A percentile compares a stretch with the other conserved stretches of the same genome.
phyloP scores from a whole-genome alignment of 2,888 invertebrate genomes.

The Leptinotarsa rubiginosa region DNA sequence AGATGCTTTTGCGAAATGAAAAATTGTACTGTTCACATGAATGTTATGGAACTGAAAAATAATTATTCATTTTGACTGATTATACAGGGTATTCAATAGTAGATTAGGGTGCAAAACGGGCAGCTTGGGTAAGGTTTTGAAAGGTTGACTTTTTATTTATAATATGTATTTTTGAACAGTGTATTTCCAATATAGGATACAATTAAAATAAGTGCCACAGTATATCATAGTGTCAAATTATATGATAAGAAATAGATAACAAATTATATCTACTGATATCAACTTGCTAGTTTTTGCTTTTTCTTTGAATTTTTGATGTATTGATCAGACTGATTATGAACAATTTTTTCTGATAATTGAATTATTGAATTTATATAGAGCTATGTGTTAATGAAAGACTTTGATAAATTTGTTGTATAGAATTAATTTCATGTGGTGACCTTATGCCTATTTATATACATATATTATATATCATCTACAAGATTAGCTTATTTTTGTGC shows the following conservation, averaged over 20 bases:
- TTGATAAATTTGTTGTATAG: conserved; percentile 9
- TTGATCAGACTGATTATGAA: no score
- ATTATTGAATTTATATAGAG: neutral
- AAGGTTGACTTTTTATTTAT: neutral
- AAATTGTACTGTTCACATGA: conserved; percentile 63
- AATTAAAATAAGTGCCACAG: neutral
- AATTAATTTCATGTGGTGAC: neutral
- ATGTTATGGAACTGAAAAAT: conserved; percentile 54
- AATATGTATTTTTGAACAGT: neutral
- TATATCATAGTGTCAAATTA: neutral
- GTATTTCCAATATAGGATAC: neutral
- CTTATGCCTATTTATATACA: neutral
- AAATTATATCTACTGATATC: neutral
- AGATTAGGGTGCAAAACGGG: neutral
- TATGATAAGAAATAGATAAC: neutral
- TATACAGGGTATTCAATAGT: conserved; percentile 1
- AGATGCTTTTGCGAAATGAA: conserved; percentile 61
- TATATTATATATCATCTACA: neutral
- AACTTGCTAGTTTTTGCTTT: neutral
- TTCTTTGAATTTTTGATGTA: neutral
- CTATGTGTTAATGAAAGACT: neutral
- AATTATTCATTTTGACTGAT: conserved; percentile 1
- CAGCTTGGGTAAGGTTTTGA: neutral
- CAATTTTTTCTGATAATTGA: no score
- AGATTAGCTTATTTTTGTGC: conserved; percentile 6